Evolutionary conservation across 30 jellyfish, hydroid and myxozoan genomes (phyloP), one percentile per base, ranked within the genome.

Genomic region (Hydra vulgaris): DNA sequence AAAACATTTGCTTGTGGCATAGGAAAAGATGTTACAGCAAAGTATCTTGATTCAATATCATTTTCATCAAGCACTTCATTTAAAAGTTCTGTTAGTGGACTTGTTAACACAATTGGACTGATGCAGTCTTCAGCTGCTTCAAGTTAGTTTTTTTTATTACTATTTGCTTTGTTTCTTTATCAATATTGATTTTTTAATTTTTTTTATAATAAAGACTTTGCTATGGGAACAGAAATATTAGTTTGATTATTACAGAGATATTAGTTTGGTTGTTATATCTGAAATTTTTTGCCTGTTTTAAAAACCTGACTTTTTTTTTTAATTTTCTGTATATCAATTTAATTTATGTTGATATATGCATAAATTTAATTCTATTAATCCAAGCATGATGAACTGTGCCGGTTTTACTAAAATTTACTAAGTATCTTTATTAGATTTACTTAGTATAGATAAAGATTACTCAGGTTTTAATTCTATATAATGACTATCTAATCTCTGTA

Each of bases 1-100:
- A 92, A 92, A 78, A 79, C 88, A 0, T 70, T 87, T 18, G 85
- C 95, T 15, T 79, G 82, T 54, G 98, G 98, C 22, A 82, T 92
- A 21, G 96, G 98, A 1, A 83, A 79, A 18, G 76, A 81, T 18
- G 98, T 81, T 18, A 89, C 88, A 85, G 73, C 95, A 19, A 92
- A 87, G 72, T 93, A 92, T 52, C 54, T 87, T 74, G 71, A 94
- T 0, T 26, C 72, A 25, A 87, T 87, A 83, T 82, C 98, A 0
- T 81, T 77, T 25, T 92, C 98, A 0, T 79, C 95, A 16, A 71
- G 95, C 17, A 67, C 85, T 56, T 54, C 87, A 75, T 88, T 83
- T 72, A 81, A 83, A 81, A 85, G 88, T 4, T 71, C 89, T 25
- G 74, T 56, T 22, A 83, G 82, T 66, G 98, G 85, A n/a, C 17